Evolutionary conservation across 2,113 vertebrate genomes (phyloP).

Genomic region (Dromiciops gliroides): DNA sequence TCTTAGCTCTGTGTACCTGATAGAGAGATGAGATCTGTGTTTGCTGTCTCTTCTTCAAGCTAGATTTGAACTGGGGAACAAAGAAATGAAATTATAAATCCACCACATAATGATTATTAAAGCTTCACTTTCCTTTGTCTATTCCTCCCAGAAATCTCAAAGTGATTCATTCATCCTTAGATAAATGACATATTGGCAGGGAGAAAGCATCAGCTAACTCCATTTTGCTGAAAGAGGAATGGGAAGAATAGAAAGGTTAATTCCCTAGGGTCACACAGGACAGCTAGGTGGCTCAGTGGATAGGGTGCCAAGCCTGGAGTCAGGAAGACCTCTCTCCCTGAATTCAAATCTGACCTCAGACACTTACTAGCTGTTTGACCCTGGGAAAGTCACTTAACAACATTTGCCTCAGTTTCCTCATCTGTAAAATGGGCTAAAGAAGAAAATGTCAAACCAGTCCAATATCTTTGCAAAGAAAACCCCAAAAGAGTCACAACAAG

Average conservation of each 20-base stretch:
- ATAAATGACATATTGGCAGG: not conserved
- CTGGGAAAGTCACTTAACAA: too few species aligned
- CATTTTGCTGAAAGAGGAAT: not conserved
- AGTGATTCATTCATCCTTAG: not conserved
- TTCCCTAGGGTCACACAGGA: constrained; percentile 8
- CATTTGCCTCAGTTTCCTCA: not conserved
- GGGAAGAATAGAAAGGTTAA: constrained; percentile 23
- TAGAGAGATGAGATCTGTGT: not conserved
- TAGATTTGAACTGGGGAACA: not conserved
- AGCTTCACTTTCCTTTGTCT: not conserved
- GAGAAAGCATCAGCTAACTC: not conserved
- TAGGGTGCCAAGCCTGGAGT: not conserved
- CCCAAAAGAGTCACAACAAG: not conserved
- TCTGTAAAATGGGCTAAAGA: not conserved
- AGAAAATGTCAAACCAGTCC: not conserved
- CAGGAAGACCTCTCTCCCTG: not conserved
- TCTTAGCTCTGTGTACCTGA: too few species aligned
- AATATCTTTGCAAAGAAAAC: too few species aligned
- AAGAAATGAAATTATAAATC: not conserved
- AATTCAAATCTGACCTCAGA: not conserved
- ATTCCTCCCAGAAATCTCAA: not conserved
- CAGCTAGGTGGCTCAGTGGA: not conserved
- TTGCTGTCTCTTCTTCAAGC: not conserved
- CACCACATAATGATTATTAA: not conserved
- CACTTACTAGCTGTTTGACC: not conserved